A percentile compares a stretch with the other conserved stretches of the same genome.
Evolutionary conservation across 2,888 invertebrate genomes (phyloP).

Genomic region (Rhingia campestris): DNA sequence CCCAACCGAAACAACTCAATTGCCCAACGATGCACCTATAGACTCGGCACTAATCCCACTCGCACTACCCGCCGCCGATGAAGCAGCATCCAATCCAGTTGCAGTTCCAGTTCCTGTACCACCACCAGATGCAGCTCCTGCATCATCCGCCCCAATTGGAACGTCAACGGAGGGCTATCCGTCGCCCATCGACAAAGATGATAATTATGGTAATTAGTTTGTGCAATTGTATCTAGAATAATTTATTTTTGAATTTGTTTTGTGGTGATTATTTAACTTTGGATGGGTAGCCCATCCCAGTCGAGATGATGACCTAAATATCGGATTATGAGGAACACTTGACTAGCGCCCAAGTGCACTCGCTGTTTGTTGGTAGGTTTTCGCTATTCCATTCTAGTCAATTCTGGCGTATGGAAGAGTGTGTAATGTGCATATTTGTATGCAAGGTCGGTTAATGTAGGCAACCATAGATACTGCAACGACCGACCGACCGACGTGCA

Average conservation of each 20-base stretch:
- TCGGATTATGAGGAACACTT: slow-evolving; percentile 47
- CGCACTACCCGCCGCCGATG: slow-evolving; percentile 34
- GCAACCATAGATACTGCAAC: neutral
- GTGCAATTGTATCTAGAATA: slow-evolving; percentile 31
- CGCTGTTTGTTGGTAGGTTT: slow-evolving; percentile 31
- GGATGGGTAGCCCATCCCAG: slow-evolving; percentile 20
- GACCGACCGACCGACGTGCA: neutral
- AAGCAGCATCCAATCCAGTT: slow-evolving; percentile 18
- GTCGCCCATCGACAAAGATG: slow-evolving; percentile 53
- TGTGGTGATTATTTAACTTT: slow-evolving; percentile 10
- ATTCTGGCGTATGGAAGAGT: neutral
- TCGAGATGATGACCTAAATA: slow-evolving; percentile 53
- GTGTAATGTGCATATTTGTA: slow-evolving; percentile 31
- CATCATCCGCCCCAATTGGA: slow-evolving; percentile 14
- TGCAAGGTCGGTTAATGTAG: slow-evolving; percentile 44
- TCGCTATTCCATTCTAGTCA: slow-evolving; percentile 13
- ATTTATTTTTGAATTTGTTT: slow-evolving; percentile 22
- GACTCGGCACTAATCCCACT: slow-evolving; percentile 59
- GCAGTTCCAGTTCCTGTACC: slow-evolving; percentile 33
- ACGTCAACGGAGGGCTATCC: slow-evolving; percentile 45
- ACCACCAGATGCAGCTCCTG: slow-evolving; percentile 24
- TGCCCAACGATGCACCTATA: slow-evolving; percentile 68
- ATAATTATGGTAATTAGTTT: slow-evolving; percentile 71
- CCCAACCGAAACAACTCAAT: slow-evolving; percentile 64
- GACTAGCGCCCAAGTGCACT: slow-evolving; percentile 12